phyloP scores from a whole-genome alignment of 2,113 vertebrate genomes.

The Ciconia stormi region DNA sequence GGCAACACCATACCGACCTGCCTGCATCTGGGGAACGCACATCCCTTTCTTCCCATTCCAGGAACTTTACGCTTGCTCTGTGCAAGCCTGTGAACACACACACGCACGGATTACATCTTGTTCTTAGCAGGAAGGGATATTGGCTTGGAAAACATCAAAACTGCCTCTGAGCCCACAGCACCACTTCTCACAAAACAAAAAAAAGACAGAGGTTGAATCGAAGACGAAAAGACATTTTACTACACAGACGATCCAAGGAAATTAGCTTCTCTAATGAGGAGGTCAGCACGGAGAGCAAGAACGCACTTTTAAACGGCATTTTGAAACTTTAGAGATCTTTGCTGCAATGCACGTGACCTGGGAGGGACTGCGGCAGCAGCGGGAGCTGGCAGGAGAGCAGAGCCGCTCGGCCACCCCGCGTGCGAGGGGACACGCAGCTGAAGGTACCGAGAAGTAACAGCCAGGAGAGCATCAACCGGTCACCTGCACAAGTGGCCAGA shows the following conservation, averaged over 20 bases:
- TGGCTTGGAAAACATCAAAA: slow-evolving; percentile 71
- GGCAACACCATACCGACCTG: neutral
- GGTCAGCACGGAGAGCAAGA: neutral
- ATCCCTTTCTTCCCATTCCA: slow-evolving; percentile 8
- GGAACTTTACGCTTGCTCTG: neutral
- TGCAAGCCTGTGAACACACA: neutral
- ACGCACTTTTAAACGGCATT: neutral
- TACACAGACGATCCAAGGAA: neutral
- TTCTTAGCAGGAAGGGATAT: slow-evolving; percentile 57
- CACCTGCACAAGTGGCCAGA: neutral
- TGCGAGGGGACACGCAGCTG: neutral
- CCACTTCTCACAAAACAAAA: slow-evolving; percentile 21
- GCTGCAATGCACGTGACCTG: accelerated
- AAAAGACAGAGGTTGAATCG: neutral
- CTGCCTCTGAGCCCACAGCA: slow-evolving; percentile 12
- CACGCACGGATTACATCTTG: slow-evolving; percentile 11
- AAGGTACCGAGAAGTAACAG: neutral
- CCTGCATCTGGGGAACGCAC: neutral
- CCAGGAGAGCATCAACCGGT: neutral
- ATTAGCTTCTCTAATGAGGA: neutral
- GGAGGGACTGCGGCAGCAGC: neutral
- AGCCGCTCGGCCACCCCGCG: accelerated
- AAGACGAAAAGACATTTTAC: neutral
- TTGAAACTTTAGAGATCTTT: neutral
- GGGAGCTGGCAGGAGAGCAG: neutral